Evolutionary conservation across 30 jellyfish, hydroid and myxozoan species (phyloP), one percentile per base, ranked within the genome.

Genomic region (Hydractinia echinata): DNA sequence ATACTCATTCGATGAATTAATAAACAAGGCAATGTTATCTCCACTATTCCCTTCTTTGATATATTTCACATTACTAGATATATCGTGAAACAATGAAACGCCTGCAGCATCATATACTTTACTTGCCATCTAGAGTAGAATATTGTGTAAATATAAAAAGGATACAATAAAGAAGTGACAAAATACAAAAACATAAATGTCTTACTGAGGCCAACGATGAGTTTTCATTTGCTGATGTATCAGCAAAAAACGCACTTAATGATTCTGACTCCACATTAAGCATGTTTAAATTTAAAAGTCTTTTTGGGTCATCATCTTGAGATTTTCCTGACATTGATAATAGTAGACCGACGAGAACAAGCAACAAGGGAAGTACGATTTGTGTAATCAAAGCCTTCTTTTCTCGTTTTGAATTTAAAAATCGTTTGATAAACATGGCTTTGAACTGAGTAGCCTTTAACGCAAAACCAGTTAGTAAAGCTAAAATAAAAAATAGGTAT

Each of bases 351-450:
- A 77, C 44, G 51, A 93, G 53, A 7, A 85, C 84, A 14, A 87
- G 54, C 8, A 87, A 52, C 50, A 87, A 66, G 20, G 99, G 99
- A 67, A 93, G 82, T 7, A 93, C 51, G 15, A 93, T 50, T 66
- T 93, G 99, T 4, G 95, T 73, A 15, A 93, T n/a, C 55, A 88
- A 66, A 15, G 99, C 93, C 62, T 81, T 93, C 85, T 84, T 84
- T 58, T 93, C 92, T 48, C 99, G 88, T 54, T 72, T 68, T 8
- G 95, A 79, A 67, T 93, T 84, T 13, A 87, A 67, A 73, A 93
- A 87, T 51, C 96, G 82, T 82, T 93, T 93, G 39, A 82, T 83
- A 54, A 93, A 87, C 95, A 93, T 77, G 21, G 99, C 99, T 50
- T 79, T 76, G 86, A 83, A 93, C 21, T 87, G 96, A 14, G 82